Conservation (phyloP, 2,797 vertebrate genomes). For the Chromis chromis region DNA sequence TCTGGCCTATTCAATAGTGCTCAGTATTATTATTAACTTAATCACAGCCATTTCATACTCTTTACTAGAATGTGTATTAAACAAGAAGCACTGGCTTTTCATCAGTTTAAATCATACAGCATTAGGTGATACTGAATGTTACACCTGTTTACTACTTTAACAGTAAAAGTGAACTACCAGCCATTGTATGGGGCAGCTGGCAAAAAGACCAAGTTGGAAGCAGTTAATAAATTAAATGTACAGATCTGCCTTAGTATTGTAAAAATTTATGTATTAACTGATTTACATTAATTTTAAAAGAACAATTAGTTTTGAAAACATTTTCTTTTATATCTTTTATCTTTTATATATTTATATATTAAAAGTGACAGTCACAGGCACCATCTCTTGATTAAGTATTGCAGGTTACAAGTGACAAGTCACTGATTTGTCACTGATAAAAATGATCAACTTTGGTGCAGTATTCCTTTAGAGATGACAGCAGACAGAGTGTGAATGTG, state of each 20-base stretch:
- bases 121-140: no score
- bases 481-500: background rate
- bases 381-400: background rate
- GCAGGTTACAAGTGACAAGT: conserved; percentile 1
- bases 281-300: no score
- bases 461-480: background rate
- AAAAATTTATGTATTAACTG: background rate
- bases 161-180: background rate
- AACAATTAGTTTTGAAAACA: no score
- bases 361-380: no score
- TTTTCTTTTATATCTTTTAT: no score
- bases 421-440: background rate
- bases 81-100: background rate
- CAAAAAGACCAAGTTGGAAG: background rate
- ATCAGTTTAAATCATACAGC: background rate
- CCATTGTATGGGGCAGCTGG: background rate
- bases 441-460: background rate
- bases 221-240: no score
- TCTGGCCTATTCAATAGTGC: no score
- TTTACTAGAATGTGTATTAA: background rate
- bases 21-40: background rate
- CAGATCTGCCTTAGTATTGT: background rate
- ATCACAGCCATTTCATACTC: background rate
- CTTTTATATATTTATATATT: no score
- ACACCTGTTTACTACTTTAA: background rate